Conservation (phyloP, 2,888 invertebrate species). For the Sicus ferrugineus region DNA sequence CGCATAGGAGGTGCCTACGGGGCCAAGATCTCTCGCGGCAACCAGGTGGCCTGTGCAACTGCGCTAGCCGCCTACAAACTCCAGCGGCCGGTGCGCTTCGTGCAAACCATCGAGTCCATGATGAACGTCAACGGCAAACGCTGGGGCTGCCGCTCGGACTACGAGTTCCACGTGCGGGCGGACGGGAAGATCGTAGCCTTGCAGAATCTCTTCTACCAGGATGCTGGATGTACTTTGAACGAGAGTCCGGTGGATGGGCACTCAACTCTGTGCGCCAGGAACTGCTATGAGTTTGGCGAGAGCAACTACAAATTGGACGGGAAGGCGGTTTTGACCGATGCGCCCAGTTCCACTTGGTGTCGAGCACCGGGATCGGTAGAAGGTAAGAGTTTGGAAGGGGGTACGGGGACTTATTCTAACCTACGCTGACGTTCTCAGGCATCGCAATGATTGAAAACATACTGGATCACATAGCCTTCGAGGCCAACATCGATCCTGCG, state of each 20-base stretch:
- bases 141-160: slow-evolving; percentile 68
- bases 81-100: slow-evolving; percentile 73
- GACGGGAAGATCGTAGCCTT: slow-evolving; percentile 74
- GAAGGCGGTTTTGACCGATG: slow-evolving; percentile 72
- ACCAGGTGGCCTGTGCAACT: slow-evolving; percentile 70
- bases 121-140: slow-evolving; percentile 76
- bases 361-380: slow-evolving; percentile 71
- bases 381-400: slow-evolving; percentile 47
- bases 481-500: slow-evolving; percentile 67
- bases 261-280: slow-evolving; percentile 57
- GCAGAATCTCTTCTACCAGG: slow-evolving; percentile 67
- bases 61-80: slow-evolving; percentile 71
- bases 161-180: slow-evolving; percentile 71
- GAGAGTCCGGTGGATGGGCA: slow-evolving; percentile 64
- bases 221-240: slow-evolving; percentile 67
- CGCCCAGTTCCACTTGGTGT: slow-evolving; percentile 73
- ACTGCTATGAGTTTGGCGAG: slow-evolving; percentile 70
- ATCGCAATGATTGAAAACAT: slow-evolving; percentile 70
- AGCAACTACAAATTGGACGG: slow-evolving; percentile 72
- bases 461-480: slow-evolving; percentile 72
- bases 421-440: slow-evolving; percentile 40
- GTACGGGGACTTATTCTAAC: neutral
- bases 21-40: slow-evolving; percentile 72
- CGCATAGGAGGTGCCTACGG: slow-evolving; percentile 85
- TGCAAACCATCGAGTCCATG: slow-evolving; percentile 74